A percentile compares a stretch with the other conserved stretches of the same genome.
Conservation (phyloP, 2,888 invertebrate species). For the Amorpha juglandis region DNA sequence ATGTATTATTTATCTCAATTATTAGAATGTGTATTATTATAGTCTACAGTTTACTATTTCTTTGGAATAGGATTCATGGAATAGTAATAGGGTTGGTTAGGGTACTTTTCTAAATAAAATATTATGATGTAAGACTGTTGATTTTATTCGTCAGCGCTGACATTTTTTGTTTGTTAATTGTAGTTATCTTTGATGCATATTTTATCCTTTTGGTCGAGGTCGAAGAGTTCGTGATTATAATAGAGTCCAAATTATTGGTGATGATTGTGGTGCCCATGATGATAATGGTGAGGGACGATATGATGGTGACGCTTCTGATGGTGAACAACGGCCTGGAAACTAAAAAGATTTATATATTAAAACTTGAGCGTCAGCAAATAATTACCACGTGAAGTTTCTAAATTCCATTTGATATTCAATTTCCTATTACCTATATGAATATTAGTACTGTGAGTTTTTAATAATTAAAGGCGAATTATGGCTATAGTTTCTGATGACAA, state of each 20-base stretch:
- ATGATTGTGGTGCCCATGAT: conserved; percentile 40
- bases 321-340: conserved; percentile 67
- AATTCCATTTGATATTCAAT: too few relatives aligned
- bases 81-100: background rate
- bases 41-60: too few relatives aligned
- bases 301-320: conserved; percentile 63
- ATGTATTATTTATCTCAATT: too few relatives aligned
- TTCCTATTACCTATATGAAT: too few relatives aligned
- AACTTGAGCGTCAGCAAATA: too few relatives aligned
- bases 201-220: conserved; percentile 48
- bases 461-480: too few relatives aligned
- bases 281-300: conserved; percentile 48
- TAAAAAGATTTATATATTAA: conserved; percentile 39
- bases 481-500: too few relatives aligned
- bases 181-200: conserved; percentile 36
- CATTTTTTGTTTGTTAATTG: conserved; percentile 36
- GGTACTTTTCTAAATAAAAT: background rate
- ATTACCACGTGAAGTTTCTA: too few relatives aligned
- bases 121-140: conserved; percentile 27
- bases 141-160: conserved; percentile 60
- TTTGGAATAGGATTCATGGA: background rate
- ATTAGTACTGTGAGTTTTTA: too few relatives aligned
- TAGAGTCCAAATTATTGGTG: conserved; percentile 52
- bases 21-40: too few relatives aligned
- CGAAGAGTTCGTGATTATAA: conserved; percentile 42